Evolutionary conservation across 2,113 vertebrate species (phyloP).

Genomic region (Cervus canadensis): DNA sequence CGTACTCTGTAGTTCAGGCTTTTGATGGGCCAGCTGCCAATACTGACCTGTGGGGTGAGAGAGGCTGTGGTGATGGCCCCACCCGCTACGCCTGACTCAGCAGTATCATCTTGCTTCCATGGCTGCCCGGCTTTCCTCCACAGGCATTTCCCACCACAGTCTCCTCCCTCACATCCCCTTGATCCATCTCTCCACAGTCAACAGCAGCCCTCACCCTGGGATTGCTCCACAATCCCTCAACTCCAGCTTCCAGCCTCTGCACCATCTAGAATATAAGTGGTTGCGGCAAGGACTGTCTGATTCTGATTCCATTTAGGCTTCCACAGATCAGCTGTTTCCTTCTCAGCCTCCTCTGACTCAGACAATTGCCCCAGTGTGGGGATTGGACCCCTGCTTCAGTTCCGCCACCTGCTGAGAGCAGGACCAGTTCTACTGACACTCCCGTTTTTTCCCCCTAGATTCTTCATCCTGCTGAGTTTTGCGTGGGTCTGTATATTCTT

Average conservation of each 20-base stretch:
- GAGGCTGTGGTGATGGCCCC: neutral
- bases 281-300: neutral
- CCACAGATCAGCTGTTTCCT: neutral
- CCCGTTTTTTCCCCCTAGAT: fast-evolving
- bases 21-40: neutral
- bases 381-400: neutral
- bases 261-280: neutral
- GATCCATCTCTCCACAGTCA: neutral
- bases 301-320: neutral
- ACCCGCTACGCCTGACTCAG: neutral
- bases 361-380: neutral
- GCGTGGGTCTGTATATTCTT: neutral
- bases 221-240: neutral
- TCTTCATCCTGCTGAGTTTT: neutral
- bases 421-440: neutral
- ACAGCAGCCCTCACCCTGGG: neutral
- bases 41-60: neutral
- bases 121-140: neutral
- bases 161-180: neutral
- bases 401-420: neutral
- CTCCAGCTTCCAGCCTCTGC: neutral
- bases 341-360: neutral
- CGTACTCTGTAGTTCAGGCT: neutral
- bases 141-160: neutral
- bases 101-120: neutral